These are phyloP conservation scores for Pollenia angustigena DNA, from an alignment of 2,888 invertebrate genomes.

Conservation along the genomic window DNA sequence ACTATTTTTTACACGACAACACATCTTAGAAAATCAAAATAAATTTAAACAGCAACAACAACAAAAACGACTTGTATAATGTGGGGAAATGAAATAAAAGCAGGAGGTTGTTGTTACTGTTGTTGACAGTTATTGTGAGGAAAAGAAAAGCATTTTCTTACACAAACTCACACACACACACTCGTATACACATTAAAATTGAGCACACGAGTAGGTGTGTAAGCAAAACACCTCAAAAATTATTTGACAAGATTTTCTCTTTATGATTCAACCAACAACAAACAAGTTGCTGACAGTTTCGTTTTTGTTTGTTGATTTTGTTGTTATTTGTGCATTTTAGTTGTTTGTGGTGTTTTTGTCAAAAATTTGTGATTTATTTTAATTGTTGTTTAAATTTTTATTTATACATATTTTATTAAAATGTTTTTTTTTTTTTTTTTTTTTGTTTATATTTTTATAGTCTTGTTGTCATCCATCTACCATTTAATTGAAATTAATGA, in stretches of 20 bases:
- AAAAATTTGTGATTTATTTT: conserved; percentile 19
- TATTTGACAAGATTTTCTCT: conserved; percentile 41
- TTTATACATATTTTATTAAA: background rate
- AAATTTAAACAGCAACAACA: background rate
- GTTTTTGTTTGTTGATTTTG: background rate
- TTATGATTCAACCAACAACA: conserved; percentile 28
- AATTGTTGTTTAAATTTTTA: conserved; percentile 7
- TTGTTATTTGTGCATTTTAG: background rate
- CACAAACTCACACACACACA: background rate
- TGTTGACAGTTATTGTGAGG: background rate
- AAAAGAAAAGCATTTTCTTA: background rate
- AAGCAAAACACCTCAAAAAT: conserved; percentile 29
- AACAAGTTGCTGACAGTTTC: conserved; percentile 45
- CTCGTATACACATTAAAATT: background rate
- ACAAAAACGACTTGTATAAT: background rate
- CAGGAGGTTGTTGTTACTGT: background rate
- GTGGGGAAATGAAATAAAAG: background rate
- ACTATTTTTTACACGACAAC: conserved; percentile 37
- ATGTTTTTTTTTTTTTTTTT: background rate
- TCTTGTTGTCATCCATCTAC: background rate
- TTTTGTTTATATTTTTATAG: background rate
- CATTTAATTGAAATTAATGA: conserved; percentile 3
- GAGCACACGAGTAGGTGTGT: conserved; percentile 39
- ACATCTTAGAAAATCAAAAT: background rate
- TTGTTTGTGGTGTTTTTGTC: background rate